phyloP scores from a whole-genome alignment of 1,140 invertebrate species.

The Plutomurus gul region DNA sequence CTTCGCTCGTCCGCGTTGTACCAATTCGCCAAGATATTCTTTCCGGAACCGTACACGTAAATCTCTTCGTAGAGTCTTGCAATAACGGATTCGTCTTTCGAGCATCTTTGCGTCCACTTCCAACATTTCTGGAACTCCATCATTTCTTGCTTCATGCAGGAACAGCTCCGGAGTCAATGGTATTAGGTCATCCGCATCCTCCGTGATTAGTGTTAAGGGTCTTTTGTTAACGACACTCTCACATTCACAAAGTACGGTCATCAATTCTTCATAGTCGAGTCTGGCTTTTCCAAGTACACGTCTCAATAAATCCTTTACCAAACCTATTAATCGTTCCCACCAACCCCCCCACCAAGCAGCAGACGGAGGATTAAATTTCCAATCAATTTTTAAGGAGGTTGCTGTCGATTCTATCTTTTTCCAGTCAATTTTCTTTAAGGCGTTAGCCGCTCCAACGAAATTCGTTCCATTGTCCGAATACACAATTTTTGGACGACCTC shows the following conservation, averaged over 20 bases:
- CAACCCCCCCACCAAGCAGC: conserved; percentile 38
- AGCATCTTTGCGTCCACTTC: neutral
- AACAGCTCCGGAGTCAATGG: conserved; percentile 55
- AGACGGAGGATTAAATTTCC: conserved; percentile 26
- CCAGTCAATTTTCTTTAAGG: conserved; percentile 39
- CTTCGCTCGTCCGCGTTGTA: neutral
- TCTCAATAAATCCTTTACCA: conserved; percentile 48
- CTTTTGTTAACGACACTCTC: conserved; percentile 56
- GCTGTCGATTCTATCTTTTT: neutral
- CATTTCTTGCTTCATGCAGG: neutral
- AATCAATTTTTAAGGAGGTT: neutral
- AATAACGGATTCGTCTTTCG: neutral
- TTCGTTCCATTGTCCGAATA: conserved; percentile 54
- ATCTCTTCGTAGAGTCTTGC: neutral
- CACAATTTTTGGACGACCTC: conserved; percentile 45
- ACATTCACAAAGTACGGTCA: conserved; percentile 55
- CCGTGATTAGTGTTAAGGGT: conserved; percentile 56
- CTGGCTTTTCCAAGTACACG: conserved; percentile 53
- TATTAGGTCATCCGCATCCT: conserved; percentile 51
- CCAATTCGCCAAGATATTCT: neutral
- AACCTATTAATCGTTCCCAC: conserved; percentile 1
- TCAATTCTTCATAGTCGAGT: conserved; percentile 55
- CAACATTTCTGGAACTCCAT: neutral
- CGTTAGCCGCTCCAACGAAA: conserved; percentile 39
- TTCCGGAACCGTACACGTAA: neutral